Percentiles rank a stretch among this genome's conserved stretches.
These are phyloP conservation scores for Mormyrus iriodes DNA, from an alignment of 2,113 vertebrate genomes.

Conservation along the genomic window DNA sequence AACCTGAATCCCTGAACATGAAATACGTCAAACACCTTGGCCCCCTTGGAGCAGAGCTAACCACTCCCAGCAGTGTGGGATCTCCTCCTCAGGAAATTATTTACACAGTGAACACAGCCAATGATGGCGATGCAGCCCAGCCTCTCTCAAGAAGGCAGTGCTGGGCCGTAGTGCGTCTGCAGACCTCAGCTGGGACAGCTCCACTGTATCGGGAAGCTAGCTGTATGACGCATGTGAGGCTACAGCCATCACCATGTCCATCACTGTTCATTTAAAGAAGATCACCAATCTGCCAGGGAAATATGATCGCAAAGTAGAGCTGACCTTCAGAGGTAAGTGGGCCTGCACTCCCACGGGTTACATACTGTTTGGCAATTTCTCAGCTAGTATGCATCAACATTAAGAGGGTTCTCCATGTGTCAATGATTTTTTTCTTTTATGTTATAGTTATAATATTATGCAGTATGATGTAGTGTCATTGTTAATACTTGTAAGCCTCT, in stretches of 20 bases:
- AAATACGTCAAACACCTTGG: background rate
- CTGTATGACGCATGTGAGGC: background rate
- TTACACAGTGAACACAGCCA: background rate
- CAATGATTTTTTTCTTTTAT: background rate
- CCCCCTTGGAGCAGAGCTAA: background rate
- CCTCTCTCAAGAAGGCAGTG: background rate
- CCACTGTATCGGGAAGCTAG: background rate
- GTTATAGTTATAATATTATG: background rate
- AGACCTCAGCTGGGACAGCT: background rate
- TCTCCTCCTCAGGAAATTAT: background rate
- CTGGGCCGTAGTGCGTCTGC: background rate
- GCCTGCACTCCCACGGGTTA: background rate
- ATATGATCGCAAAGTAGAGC: constrained; percentile 72
- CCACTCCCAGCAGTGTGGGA: background rate
- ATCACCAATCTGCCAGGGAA: constrained; percentile 71
- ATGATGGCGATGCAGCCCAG: background rate
- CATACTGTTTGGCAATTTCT: background rate
- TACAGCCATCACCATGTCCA: constrained; percentile 63
- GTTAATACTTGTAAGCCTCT: background rate
- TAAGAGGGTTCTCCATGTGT: background rate
- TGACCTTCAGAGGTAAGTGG: constrained; percentile 75
- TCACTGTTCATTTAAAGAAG: constrained; percentile 64
- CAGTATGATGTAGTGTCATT: background rate
- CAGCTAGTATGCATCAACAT: background rate
- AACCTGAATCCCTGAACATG: too few relatives aligned